Evolutionary conservation across 53 echinoderm and acorn worm genomes (phyloP), one percentile per base, ranked within the genome.

Genomic region (Henricia sp.): DNA sequence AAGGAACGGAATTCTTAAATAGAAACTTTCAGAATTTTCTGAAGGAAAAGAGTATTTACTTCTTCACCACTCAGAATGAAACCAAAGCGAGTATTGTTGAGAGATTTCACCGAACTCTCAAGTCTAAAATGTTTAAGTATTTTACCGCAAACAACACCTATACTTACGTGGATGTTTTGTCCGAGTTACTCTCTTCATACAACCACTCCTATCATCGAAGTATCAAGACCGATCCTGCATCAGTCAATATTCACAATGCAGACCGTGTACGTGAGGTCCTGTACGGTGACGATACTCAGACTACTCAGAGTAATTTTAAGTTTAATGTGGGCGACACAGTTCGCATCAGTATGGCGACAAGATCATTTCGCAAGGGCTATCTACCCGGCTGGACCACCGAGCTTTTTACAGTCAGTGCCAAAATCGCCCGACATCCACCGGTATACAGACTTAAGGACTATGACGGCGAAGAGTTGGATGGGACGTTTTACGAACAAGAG

Each of bases 1-100:
- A n/a, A n/a, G n/a, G n/a, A n/a, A 86, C 65, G 2, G 86, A 89
- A 82, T 92, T 89, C 84, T 67, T 63, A 0, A 92, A 92, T 50
- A 70, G 73, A 27, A 1, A 21, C 13, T 62, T 92, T 29, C 92
- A 89, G 32, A 32, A 21, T 4, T 87, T 66, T 65, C 20, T 89
- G 19, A 92, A 85, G 57, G 21, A 84, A 44, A 41, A 88, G n/a
- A 50, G 71, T 50, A 89, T 92, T 64, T 37, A 54, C 19, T 89
- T 75, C 44, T 92, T 88, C 28, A 89, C 88, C 84, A 77, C n/a
- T n/a, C n/a, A n/a, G n/a, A n/a, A n/a, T n/a, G n/a, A n/a, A n/a
- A n/a, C n/a, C n/a, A n/a, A n/a, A n/a, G n/a, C n/a, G n/a, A n/a
- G n/a, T n/a, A n/a, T n/a, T n/a, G n/a, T n/a, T n/a, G n/a, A n/a